Base-by-base conservation (phyloP, 2,797 vertebrate species). In the Orientallactaga sibirica region DNA sequence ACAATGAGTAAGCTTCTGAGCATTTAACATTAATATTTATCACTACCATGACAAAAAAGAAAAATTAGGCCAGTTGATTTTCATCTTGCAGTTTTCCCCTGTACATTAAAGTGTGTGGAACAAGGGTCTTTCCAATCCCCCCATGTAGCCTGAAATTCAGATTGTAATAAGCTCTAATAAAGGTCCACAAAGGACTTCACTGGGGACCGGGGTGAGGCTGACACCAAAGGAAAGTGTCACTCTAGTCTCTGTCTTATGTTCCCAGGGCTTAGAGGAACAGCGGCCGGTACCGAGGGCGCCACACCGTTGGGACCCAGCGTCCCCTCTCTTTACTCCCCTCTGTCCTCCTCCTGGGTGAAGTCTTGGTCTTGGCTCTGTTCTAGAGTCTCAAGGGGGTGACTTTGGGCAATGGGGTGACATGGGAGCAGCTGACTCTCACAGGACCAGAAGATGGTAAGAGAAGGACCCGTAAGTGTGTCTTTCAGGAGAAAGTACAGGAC, bases 41-140 rank as follows among this genome's bases (percentile, higher is more conserved):
- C 68, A 67, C 20, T 73, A 33, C 61, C 61, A 52, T 48, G 22
- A 70, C 92, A 92, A 41, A 85, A 95, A 95, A 94, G 33, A 66
- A 37, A 92, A 88, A 48, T 90, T 73, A 82, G 82, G 5, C 25
- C 37, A 90, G 22, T 68, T 90, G 27, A 24, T 90, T 89, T 96
- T 92, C 75, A 76, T 19, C 33, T 14, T 82, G 7, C 22, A 14
- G 62, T 87, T 92, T 41, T 27, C 62, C 64, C 27, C 25, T 58
- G 5, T 48, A 33, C 24, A 20, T 85, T 71, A n/a, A 93, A 55
- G 2, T 52, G 3, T 76, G 25, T 66, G 29, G 24, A 79, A 58
- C 4, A 58, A 93, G 66, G 41, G 73, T 83, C 3, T 79, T 70
- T 78, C 79, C 37, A 52, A 29, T 66, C 61, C 58, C 33, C 41